Conservation (phyloP, 1,140 invertebrate species). For the Druon quercuslanigerum region DNA sequence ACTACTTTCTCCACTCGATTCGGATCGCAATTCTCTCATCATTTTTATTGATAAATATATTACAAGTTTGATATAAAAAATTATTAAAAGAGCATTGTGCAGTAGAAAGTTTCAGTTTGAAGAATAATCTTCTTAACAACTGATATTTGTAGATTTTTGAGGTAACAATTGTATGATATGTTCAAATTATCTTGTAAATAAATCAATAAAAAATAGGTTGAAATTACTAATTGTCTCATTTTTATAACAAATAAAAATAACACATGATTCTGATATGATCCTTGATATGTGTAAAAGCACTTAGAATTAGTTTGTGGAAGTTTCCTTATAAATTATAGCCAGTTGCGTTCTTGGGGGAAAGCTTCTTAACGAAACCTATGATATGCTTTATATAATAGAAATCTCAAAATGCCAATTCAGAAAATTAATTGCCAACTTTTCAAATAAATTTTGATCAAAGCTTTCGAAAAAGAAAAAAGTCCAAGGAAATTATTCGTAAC, state of each 20-base stretch:
- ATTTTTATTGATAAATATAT: too few species aligned
- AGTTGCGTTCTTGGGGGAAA: background rate
- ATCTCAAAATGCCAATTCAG: background rate
- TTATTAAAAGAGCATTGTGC: too few species aligned
- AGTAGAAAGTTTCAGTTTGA: too few species aligned
- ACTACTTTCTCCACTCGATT: too few species aligned
- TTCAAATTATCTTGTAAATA: background rate
- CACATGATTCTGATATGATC: conserved; percentile 13
- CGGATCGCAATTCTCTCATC: too few species aligned
- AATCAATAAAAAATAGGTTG: background rate
- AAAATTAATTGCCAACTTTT: background rate
- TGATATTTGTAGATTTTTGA: background rate
- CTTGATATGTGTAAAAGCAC: conserved; percentile 1
- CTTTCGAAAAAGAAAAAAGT: background rate
- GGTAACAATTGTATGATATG: background rate
- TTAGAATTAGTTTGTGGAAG: conserved; percentile 21
- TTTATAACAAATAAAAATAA: background rate
- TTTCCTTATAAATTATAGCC: conserved; percentile 20
- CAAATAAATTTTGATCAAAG: background rate
- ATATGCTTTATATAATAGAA: background rate
- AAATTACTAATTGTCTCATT: background rate
- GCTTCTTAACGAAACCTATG: background rate
- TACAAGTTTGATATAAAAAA: too few species aligned
- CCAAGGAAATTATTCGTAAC: too few species aligned
- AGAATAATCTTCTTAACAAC: too few species aligned